Evolutionary conservation across 2,888 invertebrate genomes (phyloP).

Genomic region (Scaptomyza cyrtandrae): DNA sequence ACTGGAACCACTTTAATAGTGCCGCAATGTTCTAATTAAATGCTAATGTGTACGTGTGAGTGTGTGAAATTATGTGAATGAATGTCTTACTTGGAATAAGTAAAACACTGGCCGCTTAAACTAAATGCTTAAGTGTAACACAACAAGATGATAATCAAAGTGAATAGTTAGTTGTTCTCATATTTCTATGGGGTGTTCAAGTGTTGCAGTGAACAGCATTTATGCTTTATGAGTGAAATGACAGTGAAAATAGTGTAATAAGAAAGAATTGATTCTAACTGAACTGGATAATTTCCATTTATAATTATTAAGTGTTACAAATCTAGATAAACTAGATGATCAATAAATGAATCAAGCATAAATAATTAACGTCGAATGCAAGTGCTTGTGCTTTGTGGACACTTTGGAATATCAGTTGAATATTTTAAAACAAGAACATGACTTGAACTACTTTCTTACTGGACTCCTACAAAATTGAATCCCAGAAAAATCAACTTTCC

Average conservation of each 20-base stretch:
- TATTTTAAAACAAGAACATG: no score
- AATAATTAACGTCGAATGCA: background rate
- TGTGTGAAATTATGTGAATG: conserved; percentile 25
- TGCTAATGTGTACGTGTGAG: conserved; percentile 37
- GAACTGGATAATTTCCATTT: background rate
- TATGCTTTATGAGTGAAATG: conserved; percentile 37
- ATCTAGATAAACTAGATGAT: background rate
- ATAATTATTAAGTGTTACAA: conserved; percentile 10
- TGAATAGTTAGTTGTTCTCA: conserved; percentile 6
- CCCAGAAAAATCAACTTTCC: no score
- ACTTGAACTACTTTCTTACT: no score
- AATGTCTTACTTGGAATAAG: conserved; percentile 55
- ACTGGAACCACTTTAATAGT: conserved; percentile 50
- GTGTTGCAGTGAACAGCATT: conserved; percentile 47
- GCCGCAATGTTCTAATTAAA: conserved; percentile 75
- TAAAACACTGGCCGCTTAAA: conserved; percentile 59
- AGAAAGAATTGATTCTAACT: background rate
- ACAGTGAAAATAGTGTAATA: conserved; percentile 39
- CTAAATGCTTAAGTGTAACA: conserved; percentile 47
- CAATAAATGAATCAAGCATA: background rate
- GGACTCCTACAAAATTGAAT: no score
- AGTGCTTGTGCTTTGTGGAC: background rate
- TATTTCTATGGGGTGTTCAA: conserved; percentile 5
- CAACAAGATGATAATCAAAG: conserved; percentile 8
- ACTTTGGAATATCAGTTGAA: background rate